phyloP scores from a whole-genome alignment of 2,113 vertebrate genomes.

The Porphyrio hochstetteri region DNA sequence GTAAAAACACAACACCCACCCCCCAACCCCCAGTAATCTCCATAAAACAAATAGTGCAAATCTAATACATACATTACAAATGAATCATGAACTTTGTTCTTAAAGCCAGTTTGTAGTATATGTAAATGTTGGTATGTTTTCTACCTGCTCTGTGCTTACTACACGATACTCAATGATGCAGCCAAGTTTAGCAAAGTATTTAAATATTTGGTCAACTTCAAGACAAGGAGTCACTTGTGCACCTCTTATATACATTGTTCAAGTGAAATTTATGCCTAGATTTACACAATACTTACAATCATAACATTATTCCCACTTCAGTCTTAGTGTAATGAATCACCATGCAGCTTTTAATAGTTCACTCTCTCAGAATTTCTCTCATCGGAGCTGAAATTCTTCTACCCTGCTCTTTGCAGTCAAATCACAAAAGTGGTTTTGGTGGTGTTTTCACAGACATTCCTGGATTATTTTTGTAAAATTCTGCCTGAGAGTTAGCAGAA shows the following conservation, averaged over 20 bases:
- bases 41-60: not conserved
- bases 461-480: not conserved
- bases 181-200: not conserved
- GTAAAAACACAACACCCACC: not conserved
- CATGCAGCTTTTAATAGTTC: not conserved
- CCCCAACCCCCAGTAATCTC: not conserved
- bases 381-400: not conserved
- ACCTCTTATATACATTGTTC: accelerated
- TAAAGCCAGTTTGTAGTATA: not conserved
- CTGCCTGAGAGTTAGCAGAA: not conserved
- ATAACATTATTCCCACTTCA: not conserved
- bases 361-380: not conserved
- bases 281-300: not conserved
- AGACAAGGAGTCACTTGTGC: not conserved
- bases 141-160: not conserved
- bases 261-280: not conserved
- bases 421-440: not conserved
- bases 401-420: not conserved
- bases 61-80: not conserved
- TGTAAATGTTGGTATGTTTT: not conserved
- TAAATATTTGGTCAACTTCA: not conserved
- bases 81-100: not conserved
- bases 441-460: not conserved
- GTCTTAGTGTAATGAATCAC: not conserved
- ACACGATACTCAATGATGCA: not conserved